Percentiles rank a stretch among this genome's conserved stretches.
phyloP scores from a whole-genome alignment of 2,888 invertebrate species.

The Copidosoma aretas region DNA sequence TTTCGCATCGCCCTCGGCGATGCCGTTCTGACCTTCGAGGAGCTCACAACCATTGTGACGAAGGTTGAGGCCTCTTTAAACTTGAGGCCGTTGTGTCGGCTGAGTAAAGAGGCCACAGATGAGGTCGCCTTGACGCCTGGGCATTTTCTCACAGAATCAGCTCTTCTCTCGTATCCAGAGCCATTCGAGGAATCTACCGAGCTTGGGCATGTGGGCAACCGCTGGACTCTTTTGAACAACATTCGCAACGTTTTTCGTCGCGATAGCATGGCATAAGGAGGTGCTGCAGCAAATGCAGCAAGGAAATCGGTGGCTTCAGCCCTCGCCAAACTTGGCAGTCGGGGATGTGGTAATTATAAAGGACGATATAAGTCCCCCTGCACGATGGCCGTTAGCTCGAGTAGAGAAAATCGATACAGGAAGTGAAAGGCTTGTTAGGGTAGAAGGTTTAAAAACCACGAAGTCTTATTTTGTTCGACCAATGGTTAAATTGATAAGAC shows the following conservation, averaged over 20 bases:
- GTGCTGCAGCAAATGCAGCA: not conserved
- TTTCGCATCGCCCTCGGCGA: constrained; percentile 40
- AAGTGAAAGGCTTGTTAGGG: too few species aligned
- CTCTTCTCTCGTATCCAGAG: constrained; percentile 41
- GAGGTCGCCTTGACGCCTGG: constrained; percentile 48
- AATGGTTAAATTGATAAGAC: too few species aligned
- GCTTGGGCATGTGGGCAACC: not conserved
- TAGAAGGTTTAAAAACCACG: too few species aligned
- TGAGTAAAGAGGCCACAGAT: constrained; percentile 43
- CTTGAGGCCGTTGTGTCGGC: constrained; percentile 45
- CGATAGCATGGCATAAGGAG: not conserved
- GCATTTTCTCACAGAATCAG: constrained; percentile 49
- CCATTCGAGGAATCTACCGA: not conserved
- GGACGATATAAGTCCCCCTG: not conserved
- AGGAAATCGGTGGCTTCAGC: not conserved
- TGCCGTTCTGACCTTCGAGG: constrained; percentile 45
- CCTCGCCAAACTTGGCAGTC: not conserved
- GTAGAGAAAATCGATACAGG: too few species aligned
- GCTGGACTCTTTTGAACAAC: not conserved
- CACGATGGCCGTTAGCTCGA: too few species aligned
- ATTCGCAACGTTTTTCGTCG: not conserved
- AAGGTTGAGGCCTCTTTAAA: constrained; percentile 49
- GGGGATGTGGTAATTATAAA: not conserved
- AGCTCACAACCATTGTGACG: constrained; percentile 44
- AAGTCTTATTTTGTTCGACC: too few species aligned